phyloP scores from a whole-genome alignment of 2,888 invertebrate genomes.

The Trachelus stipa region DNA sequence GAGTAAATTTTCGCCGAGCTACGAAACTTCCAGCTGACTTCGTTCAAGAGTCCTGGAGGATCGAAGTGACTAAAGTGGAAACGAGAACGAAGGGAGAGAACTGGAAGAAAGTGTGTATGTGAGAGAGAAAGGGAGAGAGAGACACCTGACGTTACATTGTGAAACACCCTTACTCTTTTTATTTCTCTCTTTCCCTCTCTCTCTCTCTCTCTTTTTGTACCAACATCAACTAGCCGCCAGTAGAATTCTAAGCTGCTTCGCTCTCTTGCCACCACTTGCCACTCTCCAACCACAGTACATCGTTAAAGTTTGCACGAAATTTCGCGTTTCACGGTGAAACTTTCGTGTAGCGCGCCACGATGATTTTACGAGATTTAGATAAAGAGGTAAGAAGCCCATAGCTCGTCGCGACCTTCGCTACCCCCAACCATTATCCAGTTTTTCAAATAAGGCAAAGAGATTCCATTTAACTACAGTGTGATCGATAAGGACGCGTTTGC shows the following conservation, averaged over 20 bases:
- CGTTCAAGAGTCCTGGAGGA: background rate
- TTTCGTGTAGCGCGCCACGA: background rate
- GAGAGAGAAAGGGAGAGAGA: conserved; percentile 4
- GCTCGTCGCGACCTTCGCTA: background rate
- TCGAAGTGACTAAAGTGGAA: background rate
- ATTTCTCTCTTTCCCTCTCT: background rate
- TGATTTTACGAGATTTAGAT: background rate
- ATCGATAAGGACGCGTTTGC: background rate
- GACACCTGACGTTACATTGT: background rate
- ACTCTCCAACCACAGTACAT: background rate
- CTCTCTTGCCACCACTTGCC: background rate
- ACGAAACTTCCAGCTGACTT: background rate
- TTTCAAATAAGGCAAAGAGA: background rate
- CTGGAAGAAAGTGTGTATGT: background rate
- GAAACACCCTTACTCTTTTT: background rate
- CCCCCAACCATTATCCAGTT: background rate
- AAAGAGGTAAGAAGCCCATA: background rate
- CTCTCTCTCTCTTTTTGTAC: background rate
- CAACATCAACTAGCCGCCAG: background rate
- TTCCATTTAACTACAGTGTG: background rate
- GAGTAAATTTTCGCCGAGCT: background rate
- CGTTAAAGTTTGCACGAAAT: background rate
- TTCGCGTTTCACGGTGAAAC: background rate
- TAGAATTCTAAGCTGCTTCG: background rate
- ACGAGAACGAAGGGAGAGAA: background rate